These are phyloP conservation scores for Hemithea aestivaria DNA, from an alignment of 2,888 invertebrate species.

Conservation along the genomic window DNA sequence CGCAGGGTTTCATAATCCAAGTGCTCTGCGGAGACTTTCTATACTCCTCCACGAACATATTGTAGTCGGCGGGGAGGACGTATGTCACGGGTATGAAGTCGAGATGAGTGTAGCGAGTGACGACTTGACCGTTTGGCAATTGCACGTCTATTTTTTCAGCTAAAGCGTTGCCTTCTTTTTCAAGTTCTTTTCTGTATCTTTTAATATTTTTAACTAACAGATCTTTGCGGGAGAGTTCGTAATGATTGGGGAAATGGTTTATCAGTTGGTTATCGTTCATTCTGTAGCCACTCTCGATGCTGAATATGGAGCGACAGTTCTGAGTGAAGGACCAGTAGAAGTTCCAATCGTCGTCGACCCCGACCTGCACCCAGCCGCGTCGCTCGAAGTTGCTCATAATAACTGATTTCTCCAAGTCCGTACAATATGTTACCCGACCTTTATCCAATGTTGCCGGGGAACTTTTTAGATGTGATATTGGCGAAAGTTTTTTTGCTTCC, in stretches of 20 bases:
- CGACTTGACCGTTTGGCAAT: conserved; percentile 80
- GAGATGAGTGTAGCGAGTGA: conserved; percentile 86
- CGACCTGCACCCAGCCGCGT: conserved; percentile 91
- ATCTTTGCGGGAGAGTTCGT: conserved; percentile 96
- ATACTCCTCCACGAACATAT: conserved; percentile 97
- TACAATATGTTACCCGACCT: conserved; percentile 75
- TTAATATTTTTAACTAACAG: conserved; percentile 97
- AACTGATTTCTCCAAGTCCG: conserved; percentile 96
- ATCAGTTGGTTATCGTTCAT: conserved; percentile 96
- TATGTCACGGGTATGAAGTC: conserved; percentile 97
- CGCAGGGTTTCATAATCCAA: conserved; percentile 99
- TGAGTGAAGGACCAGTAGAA: conserved; percentile 96
- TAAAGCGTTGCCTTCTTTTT: conserved; percentile 90
- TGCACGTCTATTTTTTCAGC: conserved; percentile 84
- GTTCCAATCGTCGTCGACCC: conserved; percentile 96
- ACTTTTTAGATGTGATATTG: conserved; percentile 33
- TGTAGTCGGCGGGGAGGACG: conserved; percentile 96
- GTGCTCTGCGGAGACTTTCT: conserved; percentile 95
- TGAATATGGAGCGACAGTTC: conserved; percentile 94
- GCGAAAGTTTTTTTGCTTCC: conserved; percentile 38
- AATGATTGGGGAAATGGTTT: conserved; percentile 98
- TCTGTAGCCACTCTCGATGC: conserved; percentile 94
- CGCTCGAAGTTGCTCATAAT: conserved; percentile 95
- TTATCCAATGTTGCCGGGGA: conserved; percentile 37
- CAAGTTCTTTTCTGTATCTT: conserved; percentile 93